A percentile compares a stretch with the other conserved stretches of the same genome.
These are phyloP conservation scores for Heterodera schachtii DNA, from an alignment of 1,140 invertebrate genomes.

Conservation along the genomic window DNA sequence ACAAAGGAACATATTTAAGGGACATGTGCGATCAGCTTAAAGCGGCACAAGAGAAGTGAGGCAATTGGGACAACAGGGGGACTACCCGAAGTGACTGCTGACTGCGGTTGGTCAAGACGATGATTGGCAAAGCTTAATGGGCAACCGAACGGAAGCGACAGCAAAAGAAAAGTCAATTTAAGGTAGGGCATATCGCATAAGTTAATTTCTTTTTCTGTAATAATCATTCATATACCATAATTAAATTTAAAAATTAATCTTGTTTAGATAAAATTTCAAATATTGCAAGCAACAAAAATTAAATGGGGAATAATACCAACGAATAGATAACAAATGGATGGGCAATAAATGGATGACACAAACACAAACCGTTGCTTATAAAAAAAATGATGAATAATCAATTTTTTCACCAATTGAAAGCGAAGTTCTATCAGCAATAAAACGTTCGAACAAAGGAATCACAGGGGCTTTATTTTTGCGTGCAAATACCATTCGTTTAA, in stretches of 20 bases:
- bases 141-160: neutral
- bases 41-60: neutral
- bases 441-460: neutral
- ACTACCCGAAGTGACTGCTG: neutral
- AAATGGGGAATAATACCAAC: neutral
- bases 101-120: neutral
- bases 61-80: too few relatives aligned
- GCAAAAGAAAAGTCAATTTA: neutral
- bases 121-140: neutral
- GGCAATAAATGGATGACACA: neutral
- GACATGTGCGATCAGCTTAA: constrained; percentile 17
- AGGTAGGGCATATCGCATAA: neutral
- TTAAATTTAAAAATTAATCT: too few relatives aligned
- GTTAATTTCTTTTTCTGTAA: too few relatives aligned
- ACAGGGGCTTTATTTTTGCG: too few relatives aligned
- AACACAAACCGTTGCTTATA: neutral
- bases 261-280: too few relatives aligned
- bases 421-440: neutral
- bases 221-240: too few relatives aligned
- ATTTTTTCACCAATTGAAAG: neutral
- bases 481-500: too few relatives aligned
- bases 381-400: neutral
- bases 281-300: neutral
- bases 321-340: neutral
- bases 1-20: constrained; percentile 27